Evolutionary conservation across 2,113 vertebrate genomes (phyloP).

Genomic region (Microcebus ravelobensis): DNA sequence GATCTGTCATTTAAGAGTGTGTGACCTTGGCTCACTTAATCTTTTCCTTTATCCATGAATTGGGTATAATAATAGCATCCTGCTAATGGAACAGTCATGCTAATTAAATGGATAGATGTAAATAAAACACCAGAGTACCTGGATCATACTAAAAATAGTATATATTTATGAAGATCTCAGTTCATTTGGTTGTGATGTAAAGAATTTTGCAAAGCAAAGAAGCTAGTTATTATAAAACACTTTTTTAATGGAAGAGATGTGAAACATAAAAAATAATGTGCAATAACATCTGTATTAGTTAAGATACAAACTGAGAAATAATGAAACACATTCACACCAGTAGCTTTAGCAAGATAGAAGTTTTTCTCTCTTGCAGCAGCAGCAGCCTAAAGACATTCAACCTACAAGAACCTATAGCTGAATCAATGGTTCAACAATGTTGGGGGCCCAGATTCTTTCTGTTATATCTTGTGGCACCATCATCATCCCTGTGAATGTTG

Average conservation of each 20-base stretch:
- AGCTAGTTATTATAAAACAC: neutral
- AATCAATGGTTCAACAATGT: accelerated
- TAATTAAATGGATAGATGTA: neutral
- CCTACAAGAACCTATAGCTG: neutral
- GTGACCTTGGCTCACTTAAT: neutral
- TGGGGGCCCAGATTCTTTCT: neutral
- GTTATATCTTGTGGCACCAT: neutral
- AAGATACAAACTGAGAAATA: neutral
- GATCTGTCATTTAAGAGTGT: neutral
- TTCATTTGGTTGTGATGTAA: neutral
- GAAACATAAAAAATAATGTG: neutral
- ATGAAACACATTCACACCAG: neutral
- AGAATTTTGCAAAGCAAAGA: neutral
- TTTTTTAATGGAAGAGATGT: neutral
- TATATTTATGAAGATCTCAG: neutral
- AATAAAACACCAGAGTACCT: neutral
- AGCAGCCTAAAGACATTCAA: neutral
- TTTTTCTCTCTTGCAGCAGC: neutral
- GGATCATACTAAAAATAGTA: neutral
- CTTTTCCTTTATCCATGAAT: neutral
- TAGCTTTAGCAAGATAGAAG: neutral
- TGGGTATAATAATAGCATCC: neutral
- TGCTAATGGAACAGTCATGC: neutral
- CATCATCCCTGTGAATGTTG: neutral
- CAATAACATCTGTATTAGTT: neutral